These are phyloP conservation scores for Amniataba percoides DNA, from an alignment of 2,797 vertebrate genomes.

Conservation along the genomic window DNA sequence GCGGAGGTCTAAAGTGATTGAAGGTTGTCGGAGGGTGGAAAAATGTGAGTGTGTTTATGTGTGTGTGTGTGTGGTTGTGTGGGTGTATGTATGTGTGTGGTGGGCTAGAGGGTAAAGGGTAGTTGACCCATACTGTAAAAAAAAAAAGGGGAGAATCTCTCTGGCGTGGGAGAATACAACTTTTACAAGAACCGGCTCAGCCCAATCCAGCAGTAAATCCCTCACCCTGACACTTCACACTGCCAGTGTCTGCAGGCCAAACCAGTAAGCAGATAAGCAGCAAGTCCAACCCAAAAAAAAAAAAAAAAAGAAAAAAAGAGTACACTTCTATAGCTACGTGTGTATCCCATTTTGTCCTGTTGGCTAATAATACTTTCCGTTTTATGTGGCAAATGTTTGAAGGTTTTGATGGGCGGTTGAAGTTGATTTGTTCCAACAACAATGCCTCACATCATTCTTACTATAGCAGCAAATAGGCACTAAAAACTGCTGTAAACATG, in stretches of 20 bases:
- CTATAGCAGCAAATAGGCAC: conserved; percentile 25
- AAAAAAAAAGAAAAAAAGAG: background rate
- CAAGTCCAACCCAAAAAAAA: conserved; percentile 25
- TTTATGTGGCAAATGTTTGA: conserved; percentile 5
- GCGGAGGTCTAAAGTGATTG: conserved; percentile 34
- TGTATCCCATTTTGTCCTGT: conserved; percentile 21
- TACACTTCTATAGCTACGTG: conserved; percentile 18
- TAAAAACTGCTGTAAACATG: conserved; percentile 21
- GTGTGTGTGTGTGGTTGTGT: conserved; percentile 6
- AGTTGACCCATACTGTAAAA: conserved; percentile 44
- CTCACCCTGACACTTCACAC: conserved; percentile 57
- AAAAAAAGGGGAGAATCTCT: conserved; percentile 44
- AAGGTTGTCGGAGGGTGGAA: conserved; percentile 10
- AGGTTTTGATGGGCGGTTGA: conserved; percentile 3
- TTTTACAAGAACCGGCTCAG: conserved; percentile 54
- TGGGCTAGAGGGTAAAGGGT: conserved; percentile 26
- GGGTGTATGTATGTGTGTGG: conserved; percentile 17
- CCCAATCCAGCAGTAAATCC: conserved; percentile 69
- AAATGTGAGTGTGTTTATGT: conserved; percentile 9
- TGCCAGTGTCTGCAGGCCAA: conserved; percentile 57
- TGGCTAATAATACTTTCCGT: conserved; percentile 25
- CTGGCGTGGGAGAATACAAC: conserved; percentile 31
- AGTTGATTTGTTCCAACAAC: conserved; percentile 31
- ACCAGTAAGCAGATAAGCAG: conserved; percentile 63
- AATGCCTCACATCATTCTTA: conserved; percentile 27